Percentiles rank a stretch among this genome's conserved stretches.
These are phyloP conservation scores for Siderastrea siderea DNA, from an alignment of 92 coral and sea anemone species.

Conservation along the genomic window DNA sequence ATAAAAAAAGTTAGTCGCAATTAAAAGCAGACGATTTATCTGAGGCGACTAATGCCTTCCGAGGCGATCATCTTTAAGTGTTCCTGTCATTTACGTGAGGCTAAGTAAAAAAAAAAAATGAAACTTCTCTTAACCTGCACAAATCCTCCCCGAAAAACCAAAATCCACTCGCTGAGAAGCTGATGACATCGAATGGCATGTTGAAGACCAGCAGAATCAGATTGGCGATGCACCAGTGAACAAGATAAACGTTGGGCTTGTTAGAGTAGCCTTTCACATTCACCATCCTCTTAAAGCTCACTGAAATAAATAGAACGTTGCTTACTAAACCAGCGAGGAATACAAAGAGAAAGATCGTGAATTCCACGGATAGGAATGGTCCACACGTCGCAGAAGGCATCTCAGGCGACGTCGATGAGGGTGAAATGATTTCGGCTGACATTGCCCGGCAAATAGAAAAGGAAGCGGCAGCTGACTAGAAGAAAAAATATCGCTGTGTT, in stretches of 20 bases:
- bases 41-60: no score
- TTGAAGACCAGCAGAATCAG: neutral
- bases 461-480: neutral
- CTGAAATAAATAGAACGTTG: slow-evolving; percentile 1
- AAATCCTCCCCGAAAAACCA: slow-evolving; percentile 32
- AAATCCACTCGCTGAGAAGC: neutral
- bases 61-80: neutral
- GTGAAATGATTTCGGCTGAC: neutral
- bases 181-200: slow-evolving; percentile 17
- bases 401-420: neutral
- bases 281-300: neutral
- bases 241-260: neutral
- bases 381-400: slow-evolving; percentile 3
- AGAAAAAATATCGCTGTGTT: neutral
- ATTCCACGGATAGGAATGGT: slow-evolving; percentile 7
- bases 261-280: neutral
- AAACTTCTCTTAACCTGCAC: neutral
- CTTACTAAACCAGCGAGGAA: slow-evolving; percentile 11
- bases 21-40: no score
- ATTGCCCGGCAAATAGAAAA: neutral
- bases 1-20: no score
- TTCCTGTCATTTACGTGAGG: neutral
- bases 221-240: slow-evolving; percentile 13
- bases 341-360: neutral
- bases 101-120: neutral